Base-by-base conservation (phyloP, 2,888 invertebrate genomes). In the Drosophila prostipennis region DNA sequence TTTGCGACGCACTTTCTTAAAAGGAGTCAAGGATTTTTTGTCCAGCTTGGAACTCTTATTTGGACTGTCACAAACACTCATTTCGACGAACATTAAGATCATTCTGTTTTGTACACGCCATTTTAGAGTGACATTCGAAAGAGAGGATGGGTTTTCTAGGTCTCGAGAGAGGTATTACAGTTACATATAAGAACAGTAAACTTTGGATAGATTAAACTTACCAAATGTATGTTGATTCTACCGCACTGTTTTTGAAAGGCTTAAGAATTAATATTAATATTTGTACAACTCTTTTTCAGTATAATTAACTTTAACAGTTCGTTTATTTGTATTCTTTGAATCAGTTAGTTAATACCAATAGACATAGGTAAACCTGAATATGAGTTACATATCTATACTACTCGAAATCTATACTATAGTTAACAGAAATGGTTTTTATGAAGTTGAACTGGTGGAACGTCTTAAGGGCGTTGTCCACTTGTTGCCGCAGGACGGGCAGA, bases 41-140 rank as follows among this genome's bases (percentile, higher is more conserved):
- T 71, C 63, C 67, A 72, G 69, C 40, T 57, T 53, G 6, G 42
- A 46, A 26, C 55, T 63, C 46, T 74, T 76, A 6, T 52, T 59
- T 2, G 71, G 51, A 67, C 68, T 77, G 23, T 72, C 72, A 65
- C 88, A 84, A 34, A 74, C 43, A 72, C 75, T 75, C 83, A 84
- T 84, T 19, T 68, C 77, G 75, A 58, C 45, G 52, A 60, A 67
- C 45, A 43, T 56, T 52, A 61, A 45, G 40, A 11, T 34, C 4
- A 23, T 53, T 36, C 53, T 65, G 45, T 13, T 11, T 11, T 1
- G 14, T 8, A 13, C 11, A 37, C 68, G 68, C 64, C 64, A 64
- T 64, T 32, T 64, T 64, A 42, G 16, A 23, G 6, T 29, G 11
- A 23, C 6, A 13, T 11, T 19, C 7, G 10, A n/a, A 3, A 2